Evolutionary conservation across 53 echinoderm and acorn worm genomes (phyloP), one percentile per base, ranked within the genome.

Genomic region (Paracentrotus lividus): DNA sequence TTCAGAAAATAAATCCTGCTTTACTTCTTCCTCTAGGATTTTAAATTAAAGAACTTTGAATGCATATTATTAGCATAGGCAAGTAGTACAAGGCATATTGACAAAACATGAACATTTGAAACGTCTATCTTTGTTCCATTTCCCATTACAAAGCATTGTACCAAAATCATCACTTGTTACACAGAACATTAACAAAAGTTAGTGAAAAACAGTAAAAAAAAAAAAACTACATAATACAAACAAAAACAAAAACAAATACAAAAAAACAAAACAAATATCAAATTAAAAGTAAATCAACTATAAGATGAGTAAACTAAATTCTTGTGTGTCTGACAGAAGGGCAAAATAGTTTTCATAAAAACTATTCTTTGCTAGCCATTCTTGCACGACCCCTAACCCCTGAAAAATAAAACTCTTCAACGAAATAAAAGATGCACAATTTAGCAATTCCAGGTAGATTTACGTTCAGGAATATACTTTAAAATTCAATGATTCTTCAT

Each of bases 41-140:
- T 81, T 47, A 26, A 47, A 81, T 81, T 0, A 47, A 47, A 81
- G 44, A 67, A 67, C 67, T 67, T 67, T 1, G 72, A 9, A 72
- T 72, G 36, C 72, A 69, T 34, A 72, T 18, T 38, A 72, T 18
- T 38, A 72, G 40, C 20, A 4, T 36, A 81, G 81, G 81, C 81
- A 81, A 81, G 81, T 81, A 45, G 44, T 47, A 81, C 81, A 81
- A 81, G 81, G 81, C 81, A 81, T 81, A 81, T 81, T 81, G 72
- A 69, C 31, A 69, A 14, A 16, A 69, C 13, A 16, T 9, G 10
- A 69, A 38, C 38, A 69, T 69, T 26, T 36, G n/a, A 36, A 4
- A 69, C 16, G 0, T 38, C 20, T 34, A 69, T 69, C 36, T 69
- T 38, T 69, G 34, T 12, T 36, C 33, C 15, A 34, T 34, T 33